Base-by-base conservation (phyloP, 2,888 invertebrate species). In the Drosophila nr. perissopoda region DNA sequence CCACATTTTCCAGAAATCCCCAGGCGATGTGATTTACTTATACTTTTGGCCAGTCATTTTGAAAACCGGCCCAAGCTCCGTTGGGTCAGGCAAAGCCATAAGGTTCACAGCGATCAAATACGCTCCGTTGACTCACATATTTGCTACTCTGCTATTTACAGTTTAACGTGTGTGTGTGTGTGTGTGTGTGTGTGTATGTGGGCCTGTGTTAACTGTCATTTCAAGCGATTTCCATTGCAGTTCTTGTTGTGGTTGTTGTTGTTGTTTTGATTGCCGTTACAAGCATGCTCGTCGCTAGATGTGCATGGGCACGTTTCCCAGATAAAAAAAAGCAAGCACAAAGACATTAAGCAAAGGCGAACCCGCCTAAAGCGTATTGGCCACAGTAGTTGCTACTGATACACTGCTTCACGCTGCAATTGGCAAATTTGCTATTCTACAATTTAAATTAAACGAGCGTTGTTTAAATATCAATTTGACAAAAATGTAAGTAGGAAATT, bases 241-340 rank as follows among this genome's bases (percentile, higher is more conserved):
- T 76, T 69, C 27, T 52, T 62, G 63, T 49, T 42, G 27, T 29
- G 21, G n/a, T 34, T 36, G 49, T 45, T 72, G 63, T 40, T 53
- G 63, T 54, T 48, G 52, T 56, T 62, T 51, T 38, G 36, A 48
- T 56, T 54, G 53, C 48, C 34, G 60, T 42, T 60, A 48, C 52
- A 27, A 45, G 60, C 21, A 51, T 31, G 34, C 38, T 62, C 38
- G 52, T 38, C 33, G 40, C 48, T 38, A 63, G 69, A 61, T 73
- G 70, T 71, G 58, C 71, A 79, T 59, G 60, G 38, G 42, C 78
- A 80, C 68, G 78, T 71, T 80, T 80, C 29, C 38, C 62, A 71
- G 71, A 75, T 76, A 68, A 70, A 68, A 51, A 31, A 42, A 21
- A 33, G 33, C 42, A 42, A 42, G 13, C 25, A 18, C 13, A 36